Percentiles rank a stretch among this genome's conserved stretches.
Evolutionary conservation across 2,888 invertebrate genomes (phyloP).

Genomic region (Thymelicus sylvestris): DNA sequence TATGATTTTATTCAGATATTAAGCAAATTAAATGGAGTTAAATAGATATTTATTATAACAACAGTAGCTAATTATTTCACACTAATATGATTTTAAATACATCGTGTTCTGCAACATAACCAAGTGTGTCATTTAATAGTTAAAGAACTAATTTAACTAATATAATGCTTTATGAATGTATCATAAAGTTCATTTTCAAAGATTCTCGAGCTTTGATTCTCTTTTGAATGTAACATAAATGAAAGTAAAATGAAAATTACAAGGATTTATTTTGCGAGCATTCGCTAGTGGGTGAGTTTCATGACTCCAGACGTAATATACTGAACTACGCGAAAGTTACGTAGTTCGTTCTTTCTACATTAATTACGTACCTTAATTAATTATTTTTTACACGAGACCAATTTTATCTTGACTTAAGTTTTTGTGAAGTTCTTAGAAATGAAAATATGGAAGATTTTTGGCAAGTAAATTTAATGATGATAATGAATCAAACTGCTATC

Average conservation of each 20-base stretch:
- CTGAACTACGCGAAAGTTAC: slow-evolving; percentile 3
- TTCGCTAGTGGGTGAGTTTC: not conserved
- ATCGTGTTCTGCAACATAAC: too few species aligned
- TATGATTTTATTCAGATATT: not conserved
- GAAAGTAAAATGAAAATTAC: slow-evolving; percentile 24
- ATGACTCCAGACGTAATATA: slow-evolving; percentile 7
- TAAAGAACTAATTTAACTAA: not conserved
- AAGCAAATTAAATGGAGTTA: too few species aligned
- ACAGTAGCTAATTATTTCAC: too few species aligned
- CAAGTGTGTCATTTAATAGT: too few species aligned
- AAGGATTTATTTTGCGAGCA: not conserved
- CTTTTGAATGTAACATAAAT: slow-evolving; percentile 2
- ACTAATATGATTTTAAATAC: too few species aligned
- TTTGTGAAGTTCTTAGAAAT: too few species aligned
- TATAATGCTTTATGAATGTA: too few species aligned
- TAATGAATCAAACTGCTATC: too few species aligned
- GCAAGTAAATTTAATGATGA: too few species aligned
- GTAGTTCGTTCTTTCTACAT: slow-evolving; percentile 15
- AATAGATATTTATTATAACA: too few species aligned
- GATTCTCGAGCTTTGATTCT: not conserved
- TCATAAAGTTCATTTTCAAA: not conserved
- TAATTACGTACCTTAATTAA: slow-evolving; percentile 12
- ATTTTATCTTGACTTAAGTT: not conserved
- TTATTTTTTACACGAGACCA: not conserved
- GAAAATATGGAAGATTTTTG: too few species aligned